phyloP scores from a whole-genome alignment of 2,888 invertebrate species.

The Ornithoptera priamus region DNA sequence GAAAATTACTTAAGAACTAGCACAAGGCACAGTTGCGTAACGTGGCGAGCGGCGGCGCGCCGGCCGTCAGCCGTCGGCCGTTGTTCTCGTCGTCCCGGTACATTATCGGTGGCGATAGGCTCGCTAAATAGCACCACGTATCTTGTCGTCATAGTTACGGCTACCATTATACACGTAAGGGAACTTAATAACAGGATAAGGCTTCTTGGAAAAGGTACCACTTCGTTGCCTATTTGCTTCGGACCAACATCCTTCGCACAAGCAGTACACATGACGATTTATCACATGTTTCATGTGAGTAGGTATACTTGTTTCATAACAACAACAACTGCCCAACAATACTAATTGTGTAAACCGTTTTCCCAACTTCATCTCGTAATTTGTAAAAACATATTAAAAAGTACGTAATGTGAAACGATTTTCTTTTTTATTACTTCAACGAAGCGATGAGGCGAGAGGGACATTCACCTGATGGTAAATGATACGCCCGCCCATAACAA shows the following conservation, averaged over 20 bases:
- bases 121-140: constrained; percentile 23
- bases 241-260: too few relatives aligned
- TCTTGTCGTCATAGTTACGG: constrained; percentile 13
- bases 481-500: too few relatives aligned
- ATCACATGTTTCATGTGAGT: too few relatives aligned
- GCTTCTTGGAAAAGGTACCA: constrained; percentile 10
- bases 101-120: constrained; percentile 27
- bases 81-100: constrained; percentile 21
- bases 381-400: neutral
- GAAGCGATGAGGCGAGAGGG: constrained; percentile 1
- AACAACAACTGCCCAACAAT: too few relatives aligned
- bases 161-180: constrained; percentile 12
- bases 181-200: constrained; percentile 24
- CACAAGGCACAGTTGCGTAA: constrained; percentile 66
- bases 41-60: constrained; percentile 32
- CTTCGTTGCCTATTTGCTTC: neutral
- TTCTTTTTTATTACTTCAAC: neutral
- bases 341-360: too few relatives aligned
- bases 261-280: too few relatives aligned
- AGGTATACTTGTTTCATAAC: neutral
- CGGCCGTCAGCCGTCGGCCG: constrained; percentile 16
- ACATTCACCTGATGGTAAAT: neutral
- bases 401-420: too few relatives aligned
- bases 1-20: constrained; percentile 46
- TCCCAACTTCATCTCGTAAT: too few relatives aligned